Percentiles rank a stretch among this genome's conserved stretches.
Conservation (phyloP, 2,888 invertebrate genomes). For the Anagyrus pseudococci region DNA sequence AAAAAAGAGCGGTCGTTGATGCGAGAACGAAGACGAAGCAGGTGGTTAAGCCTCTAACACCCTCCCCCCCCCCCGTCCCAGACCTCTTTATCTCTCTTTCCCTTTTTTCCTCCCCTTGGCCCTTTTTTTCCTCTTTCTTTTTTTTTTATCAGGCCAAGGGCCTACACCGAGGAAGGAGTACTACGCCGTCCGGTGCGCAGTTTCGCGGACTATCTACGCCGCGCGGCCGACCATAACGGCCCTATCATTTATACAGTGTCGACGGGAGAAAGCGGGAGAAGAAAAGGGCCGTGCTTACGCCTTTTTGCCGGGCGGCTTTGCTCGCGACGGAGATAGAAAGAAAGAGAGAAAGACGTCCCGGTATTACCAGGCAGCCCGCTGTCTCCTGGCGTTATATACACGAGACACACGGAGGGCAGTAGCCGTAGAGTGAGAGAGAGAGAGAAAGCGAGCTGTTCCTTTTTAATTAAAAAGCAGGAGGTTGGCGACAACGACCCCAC, state of each 20-base stretch:
- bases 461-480: conserved; percentile 34
- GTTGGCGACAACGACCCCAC: neutral
- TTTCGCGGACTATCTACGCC: conserved; percentile 44
- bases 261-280: neutral
- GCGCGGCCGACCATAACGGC: conserved; percentile 59
- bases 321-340: no score
- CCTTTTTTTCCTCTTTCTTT: conserved; percentile 2
- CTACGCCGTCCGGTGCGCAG: conserved; percentile 19
- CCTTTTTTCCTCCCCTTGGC: conserved; percentile 10
- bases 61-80: no score
- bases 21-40: conserved; percentile 27
- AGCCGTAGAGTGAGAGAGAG: conserved; percentile 21
- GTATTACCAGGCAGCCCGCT: neutral
- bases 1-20: conserved; percentile 17
- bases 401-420: no score
- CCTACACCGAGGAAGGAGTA: neutral
- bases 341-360: neutral
- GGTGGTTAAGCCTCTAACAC: conserved; percentile 35
- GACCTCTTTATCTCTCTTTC: conserved; percentile 31
- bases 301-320: conserved; percentile 5
- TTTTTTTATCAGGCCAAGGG: neutral
- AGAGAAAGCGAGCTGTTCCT: neutral
- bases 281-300: conserved; percentile 15
- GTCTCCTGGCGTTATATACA: neutral
- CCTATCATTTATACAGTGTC: conserved; percentile 55